Evolutionary conservation across 2,888 invertebrate genomes (phyloP), one percentile per base, ranked within the genome.

Genomic region (Pediacus dermestoides): DNA sequence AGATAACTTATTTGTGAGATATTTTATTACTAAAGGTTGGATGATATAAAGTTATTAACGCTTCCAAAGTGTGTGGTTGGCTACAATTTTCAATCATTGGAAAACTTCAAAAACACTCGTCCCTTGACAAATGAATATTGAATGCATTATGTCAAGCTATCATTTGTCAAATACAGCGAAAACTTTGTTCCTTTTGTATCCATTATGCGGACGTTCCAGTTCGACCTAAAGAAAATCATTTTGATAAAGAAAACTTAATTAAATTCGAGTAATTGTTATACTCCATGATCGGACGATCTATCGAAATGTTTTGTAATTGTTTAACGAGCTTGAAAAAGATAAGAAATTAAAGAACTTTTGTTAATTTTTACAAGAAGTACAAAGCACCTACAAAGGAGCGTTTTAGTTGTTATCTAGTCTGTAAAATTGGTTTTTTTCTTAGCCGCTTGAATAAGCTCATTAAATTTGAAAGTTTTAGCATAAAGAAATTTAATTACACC

Each of bases 71-170:
- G n/a, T n/a, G n/a, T n/a, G n/a, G n/a, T n/a, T n/a, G n/a, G n/a
- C n/a, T n/a, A n/a, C n/a, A n/a, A n/a, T n/a, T n/a, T n/a, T n/a
- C n/a, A n/a, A n/a, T n/a, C n/a, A n/a, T 21, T 7, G 14, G 27
- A 34, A 39, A 48, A 45, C 44, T 55, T 57, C 51, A 49, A 37
- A 41, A 50, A 44, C 54, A 54, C 48, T 44, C 46, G 48, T 43
- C 45, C 40, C 34, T 31, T 53, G 54, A 55, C 53, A 48, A 52
- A 52, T 52, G 52, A 53, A 48, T 52, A 55, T 55, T 41, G 52
- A 54, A 55, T 51, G 46, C 44, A 44, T 49, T 53, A 45, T 42
- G 48, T 46, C 47, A 38, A 42, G 35, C 36, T 35, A 53, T 47
- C 54, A 53, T 55, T 57, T 54, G 44, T 54, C 53, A 55, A 45